Evolutionary conservation across 1,140 invertebrate species (phyloP).

Genomic region (Meloidogyne hapla): DNA sequence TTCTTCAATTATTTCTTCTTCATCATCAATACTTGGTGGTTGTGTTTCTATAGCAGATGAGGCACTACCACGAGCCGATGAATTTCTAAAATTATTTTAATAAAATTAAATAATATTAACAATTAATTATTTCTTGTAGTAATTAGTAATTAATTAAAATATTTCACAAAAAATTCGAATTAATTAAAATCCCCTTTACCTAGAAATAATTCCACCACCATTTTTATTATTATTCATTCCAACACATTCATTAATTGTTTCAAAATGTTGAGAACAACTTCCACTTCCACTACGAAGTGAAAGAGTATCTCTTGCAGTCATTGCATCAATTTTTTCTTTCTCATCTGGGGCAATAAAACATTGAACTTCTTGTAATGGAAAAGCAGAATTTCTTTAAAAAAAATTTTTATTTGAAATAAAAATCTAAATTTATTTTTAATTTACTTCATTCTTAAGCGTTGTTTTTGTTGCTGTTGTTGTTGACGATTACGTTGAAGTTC

Average conservation of each 20-base stretch:
- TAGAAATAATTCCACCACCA: not conserved
- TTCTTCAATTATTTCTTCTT: conserved; percentile 1
- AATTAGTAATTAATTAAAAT: too few species aligned
- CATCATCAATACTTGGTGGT: not conserved
- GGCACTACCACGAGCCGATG: not conserved
- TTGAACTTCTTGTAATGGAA: conserved; percentile 35
- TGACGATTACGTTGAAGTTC: conserved; percentile 8
- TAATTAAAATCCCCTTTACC: not conserved
- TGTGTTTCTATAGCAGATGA: not conserved
- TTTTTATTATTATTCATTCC: not conserved
- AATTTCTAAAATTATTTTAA: not conserved
- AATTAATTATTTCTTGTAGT: too few species aligned
- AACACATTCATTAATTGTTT: conserved; percentile 2
- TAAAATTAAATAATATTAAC: too few species aligned
- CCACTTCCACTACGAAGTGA: conserved; percentile 27
- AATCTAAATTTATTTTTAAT: too few species aligned
- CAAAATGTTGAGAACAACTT: conserved; percentile 10
- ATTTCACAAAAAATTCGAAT: too few species aligned
- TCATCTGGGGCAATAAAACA: conserved; percentile 34
- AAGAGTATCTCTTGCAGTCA: conserved; percentile 21
- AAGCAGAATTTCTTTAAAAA: conserved; percentile 15
- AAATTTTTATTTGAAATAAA: too few species aligned
- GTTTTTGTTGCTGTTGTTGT: not conserved
- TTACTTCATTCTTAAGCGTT: not conserved
- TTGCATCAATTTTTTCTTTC: conserved; percentile 28